Evolutionary conservation across 2,888 invertebrate species (phyloP).

Genomic region (Malthinus flaveolus): DNA sequence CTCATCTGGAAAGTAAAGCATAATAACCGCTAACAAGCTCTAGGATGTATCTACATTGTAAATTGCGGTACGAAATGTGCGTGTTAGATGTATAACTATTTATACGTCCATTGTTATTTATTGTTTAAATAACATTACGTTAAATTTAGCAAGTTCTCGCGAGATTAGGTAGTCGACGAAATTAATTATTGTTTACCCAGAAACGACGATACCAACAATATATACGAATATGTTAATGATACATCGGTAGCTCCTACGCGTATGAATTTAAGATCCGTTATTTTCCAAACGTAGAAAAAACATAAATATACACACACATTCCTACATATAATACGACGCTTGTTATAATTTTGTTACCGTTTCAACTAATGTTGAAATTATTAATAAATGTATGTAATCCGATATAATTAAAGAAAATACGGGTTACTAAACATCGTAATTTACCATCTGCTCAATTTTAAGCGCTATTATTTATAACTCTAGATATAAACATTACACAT

Average conservation of each 20-base stretch:
- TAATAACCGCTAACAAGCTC: conserved; percentile 7
- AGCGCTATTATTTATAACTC: too few species aligned
- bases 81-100: not conserved
- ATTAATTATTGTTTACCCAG: conserved; percentile 7
- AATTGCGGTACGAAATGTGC: conserved; percentile 1
- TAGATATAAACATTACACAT: too few species aligned
- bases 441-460: too few species aligned
- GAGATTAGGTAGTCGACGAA: not conserved
- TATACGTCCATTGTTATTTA: conserved; percentile 3
- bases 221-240: conserved; percentile 9
- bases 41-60: not conserved
- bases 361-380: not conserved
- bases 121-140: not conserved
- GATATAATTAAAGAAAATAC: too few species aligned
- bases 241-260: conserved; percentile 16
- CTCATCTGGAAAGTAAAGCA: conserved; percentile 9
- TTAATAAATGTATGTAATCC: too few species aligned
- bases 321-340: conserved; percentile 1
- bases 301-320: not conserved
- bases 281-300: conserved; percentile 14
- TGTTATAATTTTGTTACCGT: conserved; percentile 3
- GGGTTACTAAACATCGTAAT: too few species aligned
- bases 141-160: conserved; percentile 6
- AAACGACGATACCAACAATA: conserved; percentile 1
- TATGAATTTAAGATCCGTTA: conserved; percentile 12